A percentile compares a stretch with the other conserved stretches of the same genome.
Conservation (phyloP, 2,888 invertebrate species). For the Colletes collaris region DNA sequence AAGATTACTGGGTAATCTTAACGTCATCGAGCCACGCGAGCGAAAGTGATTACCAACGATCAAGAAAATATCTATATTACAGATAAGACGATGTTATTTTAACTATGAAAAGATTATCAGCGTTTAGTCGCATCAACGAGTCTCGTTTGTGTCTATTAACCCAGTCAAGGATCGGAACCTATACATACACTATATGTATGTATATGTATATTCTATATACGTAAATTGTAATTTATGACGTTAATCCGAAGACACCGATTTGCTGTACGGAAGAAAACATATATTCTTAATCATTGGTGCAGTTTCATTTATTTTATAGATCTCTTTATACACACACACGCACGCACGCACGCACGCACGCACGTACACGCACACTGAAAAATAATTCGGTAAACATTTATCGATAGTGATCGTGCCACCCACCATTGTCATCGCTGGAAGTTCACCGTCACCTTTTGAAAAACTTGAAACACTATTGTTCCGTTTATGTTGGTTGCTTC, state of each 20-base stretch:
- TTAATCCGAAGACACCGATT: slow-evolving; percentile 1
- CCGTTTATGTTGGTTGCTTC: background rate
- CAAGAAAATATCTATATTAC: background rate
- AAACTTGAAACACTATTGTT: background rate
- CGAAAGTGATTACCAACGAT: slow-evolving; percentile 3
- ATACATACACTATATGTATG: slow-evolving; percentile 17
- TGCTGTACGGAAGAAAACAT: background rate
- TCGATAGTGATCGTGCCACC: slow-evolving; percentile 31
- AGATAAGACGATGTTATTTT: background rate
- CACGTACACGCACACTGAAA: too few species aligned
- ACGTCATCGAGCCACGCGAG: background rate
- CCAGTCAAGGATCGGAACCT: slow-evolving; percentile 34
- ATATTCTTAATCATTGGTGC: background rate
- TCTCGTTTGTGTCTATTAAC: slow-evolving; percentile 32
- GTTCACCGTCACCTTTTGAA: slow-evolving; percentile 3
- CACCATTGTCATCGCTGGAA: slow-evolving; percentile 44
- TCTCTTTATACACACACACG: background rate
- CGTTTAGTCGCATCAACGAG: slow-evolving; percentile 27
- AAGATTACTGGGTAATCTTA: slow-evolving; percentile 4
- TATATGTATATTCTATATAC: background rate
- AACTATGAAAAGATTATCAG: slow-evolving; percentile 7
- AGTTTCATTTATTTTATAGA: background rate
- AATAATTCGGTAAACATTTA: background rate
- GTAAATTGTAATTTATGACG: background rate
- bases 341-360: background rate